Evolutionary conservation across 2,797 vertebrate species (phyloP), one percentile per base, ranked within the genome.

Genomic region (Calcarius lapponicus): DNA sequence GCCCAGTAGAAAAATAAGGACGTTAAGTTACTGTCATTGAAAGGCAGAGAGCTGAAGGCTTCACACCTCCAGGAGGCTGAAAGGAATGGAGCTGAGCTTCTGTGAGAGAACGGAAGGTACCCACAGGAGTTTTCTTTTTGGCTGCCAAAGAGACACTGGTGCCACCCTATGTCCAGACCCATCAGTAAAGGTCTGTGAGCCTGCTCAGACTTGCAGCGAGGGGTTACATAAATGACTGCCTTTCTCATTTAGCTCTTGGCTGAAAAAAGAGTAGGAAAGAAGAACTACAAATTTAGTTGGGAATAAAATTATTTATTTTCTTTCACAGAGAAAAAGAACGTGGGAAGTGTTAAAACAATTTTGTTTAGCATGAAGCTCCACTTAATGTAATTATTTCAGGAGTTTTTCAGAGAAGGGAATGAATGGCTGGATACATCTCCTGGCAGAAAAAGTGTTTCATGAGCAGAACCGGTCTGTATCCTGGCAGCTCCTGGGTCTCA

Each of bases 281-380:
- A 85, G 31, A 86, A 62, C 21, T 73, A 90, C 32, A 60, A 73
- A 83, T 82, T 73, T 75, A 87, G 42, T 82, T 66, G 56, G 16
- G 43, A 95, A 82, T 85, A 51, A 71, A 72, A 65, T 50, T 1
- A 40, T 75, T 81, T 75, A 0, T 47, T 91, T 90, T 92, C 29
- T 92, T 92, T 78, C 58, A 43, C n/a, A 43, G 40, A 65, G 42
- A 61, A 93, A 76, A 83, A 71, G 34, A 64, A 72, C 4, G 34
- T 81, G 66, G 73, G 74, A 92, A 88, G 71, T 51, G 73, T 92
- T 88, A 69, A 86, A 88, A 40, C 25, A 70, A 66, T 93, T 92
- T 69, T 88, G 54, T 81, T 86, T 88, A 86, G 32, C 6, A 3
- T 66, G 62, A 81, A 96, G 71, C 17, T 83, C 32, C 47, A 17